Percentiles rank a stretch among this genome's conserved stretches.
Conservation (phyloP, 2,888 invertebrate species). For the Masnerella sp. region DNA sequence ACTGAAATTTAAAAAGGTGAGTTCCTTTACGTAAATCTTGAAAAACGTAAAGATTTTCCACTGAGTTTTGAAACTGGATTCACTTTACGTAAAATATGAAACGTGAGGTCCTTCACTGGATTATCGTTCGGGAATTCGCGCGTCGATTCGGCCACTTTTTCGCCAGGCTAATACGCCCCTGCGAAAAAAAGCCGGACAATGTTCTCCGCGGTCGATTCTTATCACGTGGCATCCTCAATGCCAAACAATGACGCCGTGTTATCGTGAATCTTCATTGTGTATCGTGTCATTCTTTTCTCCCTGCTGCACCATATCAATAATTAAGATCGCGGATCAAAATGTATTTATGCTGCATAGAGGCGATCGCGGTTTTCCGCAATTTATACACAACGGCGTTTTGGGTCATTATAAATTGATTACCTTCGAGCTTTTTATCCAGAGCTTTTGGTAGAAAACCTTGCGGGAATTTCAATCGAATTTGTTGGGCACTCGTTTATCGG, state of each 20-base stretch:
- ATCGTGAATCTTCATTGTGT: slow-evolving; percentile 31
- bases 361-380: slow-evolving; percentile 18
- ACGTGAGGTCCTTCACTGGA: too few relatives aligned
- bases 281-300: slow-evolving; percentile 58
- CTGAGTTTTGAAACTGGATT: too few relatives aligned
- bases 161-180: slow-evolving; percentile 6
- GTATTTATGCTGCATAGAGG: slow-evolving; percentile 24
- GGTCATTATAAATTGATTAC: slow-evolving; percentile 10
- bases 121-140: slow-evolving; percentile 41
- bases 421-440: slow-evolving; percentile 2
- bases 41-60: too few relatives aligned
- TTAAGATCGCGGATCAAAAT: slow-evolving; percentile 65
- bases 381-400: not conserved
- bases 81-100: too few relatives aligned
- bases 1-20: too few relatives aligned
- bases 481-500: not conserved
- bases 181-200: slow-evolving; percentile 34
- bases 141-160: slow-evolving; percentile 28
- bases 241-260: slow-evolving; percentile 40
- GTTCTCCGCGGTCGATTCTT: slow-evolving; percentile 19
- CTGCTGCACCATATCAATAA: slow-evolving; percentile 68
- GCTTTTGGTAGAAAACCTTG: not conserved
- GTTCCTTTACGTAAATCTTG: too few relatives aligned
- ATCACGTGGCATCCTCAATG: slow-evolving; percentile 19
- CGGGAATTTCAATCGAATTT: not conserved